These are phyloP conservation scores for Pygathrix nemaeus DNA, from an alignment of 2,113 vertebrate species.

Conservation along the genomic window DNA sequence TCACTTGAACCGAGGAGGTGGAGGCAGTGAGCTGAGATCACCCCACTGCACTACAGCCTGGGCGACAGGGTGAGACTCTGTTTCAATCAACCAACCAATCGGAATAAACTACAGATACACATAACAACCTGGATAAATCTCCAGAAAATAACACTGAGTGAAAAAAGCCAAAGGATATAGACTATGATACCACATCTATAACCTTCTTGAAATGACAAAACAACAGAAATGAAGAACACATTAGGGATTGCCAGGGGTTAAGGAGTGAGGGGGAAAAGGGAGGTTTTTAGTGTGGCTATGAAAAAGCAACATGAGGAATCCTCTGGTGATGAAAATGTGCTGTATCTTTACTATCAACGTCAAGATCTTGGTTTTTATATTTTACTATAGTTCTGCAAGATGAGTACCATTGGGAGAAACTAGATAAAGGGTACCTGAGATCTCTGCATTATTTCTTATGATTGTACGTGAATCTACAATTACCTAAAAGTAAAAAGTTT, in stretches of 20 bases:
- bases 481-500: constrained; percentile 22
- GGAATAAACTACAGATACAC: neutral
- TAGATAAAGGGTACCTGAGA: neutral
- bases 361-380: neutral
- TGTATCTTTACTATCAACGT: neutral
- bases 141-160: neutral
- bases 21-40: no score
- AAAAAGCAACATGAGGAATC: neutral
- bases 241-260: neutral
- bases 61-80: no score
- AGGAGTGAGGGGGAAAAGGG: neutral
- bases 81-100: neutral
- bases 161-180: neutral
- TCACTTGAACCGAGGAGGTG: no score
- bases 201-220: neutral
- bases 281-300: neutral
- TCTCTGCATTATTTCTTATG: neutral
- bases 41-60: no score
- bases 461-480: neutral
- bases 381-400: neutral
- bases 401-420: neutral
- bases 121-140: neutral
- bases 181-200: neutral
- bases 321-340: neutral
- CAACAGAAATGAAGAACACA: neutral